Conservation (phyloP, 2,797 vertebrate species). For the Echiichthys vipera region DNA sequence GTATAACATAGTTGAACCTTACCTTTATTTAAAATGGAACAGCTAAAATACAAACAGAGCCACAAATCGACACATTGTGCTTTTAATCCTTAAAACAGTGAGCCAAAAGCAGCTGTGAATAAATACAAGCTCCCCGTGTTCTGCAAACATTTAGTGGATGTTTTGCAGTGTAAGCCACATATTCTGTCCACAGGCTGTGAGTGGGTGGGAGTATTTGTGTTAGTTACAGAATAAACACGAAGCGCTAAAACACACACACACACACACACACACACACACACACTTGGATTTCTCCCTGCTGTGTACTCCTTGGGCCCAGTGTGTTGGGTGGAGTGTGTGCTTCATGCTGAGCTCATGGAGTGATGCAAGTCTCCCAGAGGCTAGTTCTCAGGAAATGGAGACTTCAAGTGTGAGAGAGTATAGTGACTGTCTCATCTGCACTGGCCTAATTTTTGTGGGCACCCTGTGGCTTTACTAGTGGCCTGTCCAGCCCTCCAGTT, state of each 20-base stretch:
- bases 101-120: slow-evolving; percentile 32
- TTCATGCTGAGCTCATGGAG: slow-evolving; percentile 67
- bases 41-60: background rate
- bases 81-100: slow-evolving; percentile 1
- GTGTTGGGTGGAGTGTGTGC: slow-evolving; percentile 64
- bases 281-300: slow-evolving; percentile 36
- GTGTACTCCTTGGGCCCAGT: slow-evolving; percentile 44
- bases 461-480: slow-evolving; percentile 9
- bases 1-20: background rate
- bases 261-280: slow-evolving; percentile 30
- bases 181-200: slow-evolving; percentile 60
- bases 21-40: slow-evolving; percentile 26
- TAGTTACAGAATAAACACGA: slow-evolving; percentile 77
- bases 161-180: slow-evolving; percentile 57
- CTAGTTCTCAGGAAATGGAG: slow-evolving; percentile 45
- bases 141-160: slow-evolving; percentile 65
- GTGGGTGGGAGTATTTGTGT: slow-evolving; percentile 78
- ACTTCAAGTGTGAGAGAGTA: slow-evolving; percentile 27
- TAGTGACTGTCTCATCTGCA: slow-evolving; percentile 12
- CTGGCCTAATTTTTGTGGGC: slow-evolving; percentile 49
- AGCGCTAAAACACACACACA: slow-evolving; percentile 29
- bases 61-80: slow-evolving; percentile 12
- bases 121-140: slow-evolving; percentile 32
- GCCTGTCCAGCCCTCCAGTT: slow-evolving; percentile 16
- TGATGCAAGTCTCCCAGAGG: slow-evolving; percentile 75